Conservation (phyloP, 2,113 vertebrate species). For the Oplegnathus fasciatus region DNA sequence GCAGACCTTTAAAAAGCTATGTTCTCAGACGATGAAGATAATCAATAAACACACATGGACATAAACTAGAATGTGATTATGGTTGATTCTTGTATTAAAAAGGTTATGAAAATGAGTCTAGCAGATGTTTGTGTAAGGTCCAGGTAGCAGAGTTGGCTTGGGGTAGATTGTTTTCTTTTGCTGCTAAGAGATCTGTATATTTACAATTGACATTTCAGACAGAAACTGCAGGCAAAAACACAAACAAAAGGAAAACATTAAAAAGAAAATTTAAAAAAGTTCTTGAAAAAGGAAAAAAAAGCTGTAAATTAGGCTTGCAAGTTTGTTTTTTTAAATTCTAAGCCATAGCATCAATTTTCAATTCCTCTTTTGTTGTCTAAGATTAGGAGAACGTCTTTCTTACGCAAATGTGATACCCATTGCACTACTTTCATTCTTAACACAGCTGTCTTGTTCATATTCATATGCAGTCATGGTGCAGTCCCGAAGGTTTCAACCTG, state of each 20-base stretch:
- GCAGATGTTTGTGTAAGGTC: background rate
- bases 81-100: background rate
- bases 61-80: background rate
- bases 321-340: background rate
- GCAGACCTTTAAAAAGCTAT: background rate
- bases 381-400: conserved; percentile 24
- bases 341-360: conserved; percentile 40
- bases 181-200: background rate
- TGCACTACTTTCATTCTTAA: conserved; percentile 28
- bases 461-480: background rate
- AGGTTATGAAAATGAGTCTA: background rate
- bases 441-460: conserved; percentile 27
- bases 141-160: background rate
- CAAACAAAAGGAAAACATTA: rapidly evolving
- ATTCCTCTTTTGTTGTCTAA: conserved; percentile 59
- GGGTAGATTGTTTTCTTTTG: background rate
- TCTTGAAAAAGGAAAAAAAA: background rate
- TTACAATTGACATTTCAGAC: background rate
- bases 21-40: background rate
- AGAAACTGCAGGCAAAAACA: background rate
- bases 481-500: background rate
- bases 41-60: background rate
- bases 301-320: background rate
- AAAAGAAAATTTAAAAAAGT: too few species aligned
- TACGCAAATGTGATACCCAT: conserved; percentile 50